Evolutionary conservation across 2,797 vertebrate species (phyloP).

Genomic region (Xenentodon cancila): DNA sequence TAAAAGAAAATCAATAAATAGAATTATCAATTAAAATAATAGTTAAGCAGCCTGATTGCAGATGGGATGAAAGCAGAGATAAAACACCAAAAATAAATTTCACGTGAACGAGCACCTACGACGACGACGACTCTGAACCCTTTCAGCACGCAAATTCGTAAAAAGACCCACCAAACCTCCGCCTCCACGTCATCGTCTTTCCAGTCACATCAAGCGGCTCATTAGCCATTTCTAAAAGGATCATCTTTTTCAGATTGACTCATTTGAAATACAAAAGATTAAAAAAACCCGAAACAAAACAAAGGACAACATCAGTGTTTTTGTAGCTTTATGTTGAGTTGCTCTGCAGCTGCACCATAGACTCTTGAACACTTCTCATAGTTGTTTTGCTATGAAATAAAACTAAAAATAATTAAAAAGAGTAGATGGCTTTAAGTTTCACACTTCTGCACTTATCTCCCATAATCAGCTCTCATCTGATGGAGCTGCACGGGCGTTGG

Average conservation of each 20-base stretch:
- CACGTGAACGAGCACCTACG: no score
- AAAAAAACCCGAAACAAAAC: not conserved
- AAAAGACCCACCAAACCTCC: not conserved
- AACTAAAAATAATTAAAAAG: conserved; percentile 14
- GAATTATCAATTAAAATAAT: no score
- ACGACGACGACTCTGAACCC: no score
- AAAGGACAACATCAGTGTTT: not conserved
- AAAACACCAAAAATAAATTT: no score
- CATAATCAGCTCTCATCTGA: conserved; percentile 58
- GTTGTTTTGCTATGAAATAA: no score
- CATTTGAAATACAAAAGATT: not conserved
- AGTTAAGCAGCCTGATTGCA: no score
- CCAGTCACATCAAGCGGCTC: not conserved
- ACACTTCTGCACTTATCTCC: conserved; percentile 41
- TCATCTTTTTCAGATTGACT: conserved; percentile 2
- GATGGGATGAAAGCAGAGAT: no score
- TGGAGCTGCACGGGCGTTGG: conserved; percentile 32
- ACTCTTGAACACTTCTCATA: conserved; percentile 4
- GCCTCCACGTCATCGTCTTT: not conserved
- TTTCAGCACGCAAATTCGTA: not conserved
- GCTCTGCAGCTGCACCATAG: conserved; percentile 54
- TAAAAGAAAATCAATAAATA: no score
- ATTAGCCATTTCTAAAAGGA: not conserved
- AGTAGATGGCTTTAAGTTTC: conserved; percentile 49
- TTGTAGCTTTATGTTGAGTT: conserved; percentile 32